Base-by-base conservation (phyloP, 2,113 vertebrate genomes). In the Anseranas semipalmata region DNA sequence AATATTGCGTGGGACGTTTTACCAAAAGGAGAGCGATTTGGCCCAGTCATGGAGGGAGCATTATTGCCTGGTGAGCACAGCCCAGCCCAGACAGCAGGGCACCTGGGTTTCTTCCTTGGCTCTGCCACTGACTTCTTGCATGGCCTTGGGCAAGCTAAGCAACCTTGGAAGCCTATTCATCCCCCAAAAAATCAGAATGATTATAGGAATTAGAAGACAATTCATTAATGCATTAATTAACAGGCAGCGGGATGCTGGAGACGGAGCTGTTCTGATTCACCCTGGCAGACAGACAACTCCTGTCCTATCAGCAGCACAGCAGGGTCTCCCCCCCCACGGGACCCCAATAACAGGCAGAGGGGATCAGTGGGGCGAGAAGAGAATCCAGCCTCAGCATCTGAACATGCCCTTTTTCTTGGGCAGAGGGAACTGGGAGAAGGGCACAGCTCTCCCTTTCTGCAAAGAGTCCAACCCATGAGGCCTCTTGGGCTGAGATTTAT, bases 181-280 rank as follows among this genome's bases (percentile, higher is more conserved):
- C 53, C 25, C 9, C 20, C 9, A 25, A 30, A 19, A 63, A 65
- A 63, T 96, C 74, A 71, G 90, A 85, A 65, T 71, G 93, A 95
- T 96, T 97, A 96, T 91, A 91, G 90, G 95, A 97, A 96, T 97
- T 96, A 96, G 89, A 86, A 96, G 87, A 76, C 92, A 97, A 95
- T 97, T 96, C 90, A 97, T 96, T 96, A 96, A 96, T 96, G 73
- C 90, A 89, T 94, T 95, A 93, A 96, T 96, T 96, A 97, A 89
- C 92, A 84, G 88, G 65, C 75, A 0, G 79, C 72, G 9, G 90
- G 85, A 92, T 96, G 93, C 43, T 89, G 72, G 87, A 95, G 93
- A 81, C 59, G 0, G 75, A 83, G 85, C 79, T 89, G 74, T 84
- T 96, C 83, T 92, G 96, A 95, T 97, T 96, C 96, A 94, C 85